Evolutionary conservation across 2,797 vertebrate genomes (phyloP), one percentile per base, ranked within the genome.

Genomic region (Malurus splendens): DNA sequence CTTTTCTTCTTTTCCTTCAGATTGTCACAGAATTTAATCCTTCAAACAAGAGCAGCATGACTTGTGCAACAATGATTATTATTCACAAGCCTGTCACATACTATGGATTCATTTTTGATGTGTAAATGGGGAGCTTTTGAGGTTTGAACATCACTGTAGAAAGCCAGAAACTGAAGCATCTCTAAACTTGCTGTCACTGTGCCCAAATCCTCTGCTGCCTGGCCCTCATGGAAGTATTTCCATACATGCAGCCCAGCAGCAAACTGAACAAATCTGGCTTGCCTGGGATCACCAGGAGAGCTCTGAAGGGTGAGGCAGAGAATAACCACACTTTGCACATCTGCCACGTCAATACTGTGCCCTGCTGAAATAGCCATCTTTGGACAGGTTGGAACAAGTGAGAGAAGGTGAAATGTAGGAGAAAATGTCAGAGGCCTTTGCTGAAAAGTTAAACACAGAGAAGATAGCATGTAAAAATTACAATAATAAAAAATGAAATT

Each of bases 341-440:
- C 61, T 48, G n/a, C 61, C 50, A n/a, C 1, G 0, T 27, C 55
- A 36, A 0, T 12, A 23, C 22, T 24, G 18, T 3, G 33, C 25
- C 17, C 55, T 45, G 41, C 38, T 79, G 38, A 47, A 87, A 71
- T 0, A 54, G 7, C 3, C 1, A 0, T 9, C 36, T 47, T 60
- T 55, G 72, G 47, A 10, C 4, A 14, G 41, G 30, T 7, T 38
- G 17, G 30, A 76, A 52, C 14, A 38, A 36, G 41, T 8, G 54
- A 64, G n/a, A 47, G 67, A 61, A 82, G n/a, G 27, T 25, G 68
- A 74, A 70, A 77, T 0, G 0, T 3, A 23, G 36, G 13, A 73
- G 30, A 51, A 88, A 65, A 28, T 17, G 9, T 33, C 50, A 71
- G 36, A 76, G 56, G 11, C 13, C 32, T 77, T 67, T 25, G 22